Conservation (phyloP, 2,113 vertebrate species). For the Brachyhypopomus occidentalis region DNA sequence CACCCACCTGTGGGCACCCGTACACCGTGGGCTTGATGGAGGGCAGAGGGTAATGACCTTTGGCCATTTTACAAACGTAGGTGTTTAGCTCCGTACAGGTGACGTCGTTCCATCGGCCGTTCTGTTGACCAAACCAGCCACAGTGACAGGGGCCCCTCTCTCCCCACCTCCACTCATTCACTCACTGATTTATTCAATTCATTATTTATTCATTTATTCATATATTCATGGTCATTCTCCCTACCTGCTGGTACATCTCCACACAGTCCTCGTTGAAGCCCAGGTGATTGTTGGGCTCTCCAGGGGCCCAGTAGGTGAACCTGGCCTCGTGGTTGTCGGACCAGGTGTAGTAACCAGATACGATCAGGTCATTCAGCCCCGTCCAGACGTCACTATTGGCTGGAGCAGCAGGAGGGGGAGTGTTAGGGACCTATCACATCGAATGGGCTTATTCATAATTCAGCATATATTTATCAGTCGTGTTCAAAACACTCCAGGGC, state of each 20-base stretch:
- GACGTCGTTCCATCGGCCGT: slow-evolving; percentile 75
- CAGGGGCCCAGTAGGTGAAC: slow-evolving; percentile 78
- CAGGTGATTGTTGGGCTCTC: slow-evolving; percentile 74
- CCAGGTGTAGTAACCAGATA: slow-evolving; percentile 70
- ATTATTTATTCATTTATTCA: neutral
- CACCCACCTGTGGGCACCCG: slow-evolving; percentile 73
- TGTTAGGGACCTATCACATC: neutral
- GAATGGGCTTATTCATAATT: neutral
- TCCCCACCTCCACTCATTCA: neutral
- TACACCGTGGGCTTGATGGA: slow-evolving; percentile 72
- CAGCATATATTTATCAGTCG: neutral
- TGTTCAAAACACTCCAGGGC: no score
- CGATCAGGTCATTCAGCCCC: slow-evolving; percentile 69
- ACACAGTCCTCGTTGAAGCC: slow-evolving; percentile 76
- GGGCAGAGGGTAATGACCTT: slow-evolving; percentile 73
- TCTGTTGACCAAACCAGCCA: slow-evolving; percentile 55
- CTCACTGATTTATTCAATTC: neutral
- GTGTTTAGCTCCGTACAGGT: slow-evolving; percentile 74
- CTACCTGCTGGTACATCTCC: slow-evolving; percentile 71
- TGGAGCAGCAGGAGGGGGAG: slow-evolving; percentile 39
- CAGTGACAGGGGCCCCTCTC: neutral
- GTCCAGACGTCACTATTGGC: slow-evolving; percentile 74
- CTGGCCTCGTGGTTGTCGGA: slow-evolving; percentile 64
- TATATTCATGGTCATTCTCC: neutral
- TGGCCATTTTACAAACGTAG: slow-evolving; percentile 75